Conservation (phyloP, 2,113 vertebrate genomes). For the Rhinopomastus cyanomelas region DNA sequence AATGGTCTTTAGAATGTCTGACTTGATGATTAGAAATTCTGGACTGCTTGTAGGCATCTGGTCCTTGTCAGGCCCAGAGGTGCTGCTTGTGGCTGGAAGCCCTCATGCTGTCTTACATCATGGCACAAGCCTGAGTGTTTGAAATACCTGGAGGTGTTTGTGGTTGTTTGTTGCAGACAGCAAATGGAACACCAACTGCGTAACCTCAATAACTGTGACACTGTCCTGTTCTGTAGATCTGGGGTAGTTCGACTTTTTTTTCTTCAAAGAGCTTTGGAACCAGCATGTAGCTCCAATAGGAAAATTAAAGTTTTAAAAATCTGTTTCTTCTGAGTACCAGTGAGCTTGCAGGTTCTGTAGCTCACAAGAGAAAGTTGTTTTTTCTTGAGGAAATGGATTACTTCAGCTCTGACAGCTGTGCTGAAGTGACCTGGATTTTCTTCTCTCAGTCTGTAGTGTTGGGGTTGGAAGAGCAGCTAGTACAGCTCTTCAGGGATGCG, state of each 20-base stretch:
- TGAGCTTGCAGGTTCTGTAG: not conserved
- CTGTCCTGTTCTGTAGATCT: not conserved
- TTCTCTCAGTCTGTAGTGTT: not conserved
- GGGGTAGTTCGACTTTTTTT: not conserved
- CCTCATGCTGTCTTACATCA: not conserved
- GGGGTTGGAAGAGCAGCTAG: not conserved
- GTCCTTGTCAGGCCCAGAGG: not conserved
- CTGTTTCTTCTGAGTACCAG: not conserved
- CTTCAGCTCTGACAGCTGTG: not conserved
- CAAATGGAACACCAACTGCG: not conserved
- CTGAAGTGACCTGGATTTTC: not conserved
- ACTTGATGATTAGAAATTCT: not conserved
- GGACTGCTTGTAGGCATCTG: not conserved
- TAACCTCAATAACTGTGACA: not conserved
- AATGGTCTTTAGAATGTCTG: not conserved
- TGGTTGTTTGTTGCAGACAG: not conserved
- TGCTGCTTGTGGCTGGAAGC: not conserved
- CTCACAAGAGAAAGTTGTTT: not conserved
- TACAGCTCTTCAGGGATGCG: not conserved
- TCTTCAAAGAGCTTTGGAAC: not conserved
- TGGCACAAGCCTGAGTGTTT: not conserved
- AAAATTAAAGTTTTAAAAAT: not conserved
- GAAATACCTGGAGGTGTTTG: not conserved
- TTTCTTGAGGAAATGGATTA: not conserved
- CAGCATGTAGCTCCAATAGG: not conserved